Evolutionary conservation across 2,113 vertebrate species (phyloP), one percentile per base, ranked within the genome.

Genomic region (Macquaria ambigua): DNA sequence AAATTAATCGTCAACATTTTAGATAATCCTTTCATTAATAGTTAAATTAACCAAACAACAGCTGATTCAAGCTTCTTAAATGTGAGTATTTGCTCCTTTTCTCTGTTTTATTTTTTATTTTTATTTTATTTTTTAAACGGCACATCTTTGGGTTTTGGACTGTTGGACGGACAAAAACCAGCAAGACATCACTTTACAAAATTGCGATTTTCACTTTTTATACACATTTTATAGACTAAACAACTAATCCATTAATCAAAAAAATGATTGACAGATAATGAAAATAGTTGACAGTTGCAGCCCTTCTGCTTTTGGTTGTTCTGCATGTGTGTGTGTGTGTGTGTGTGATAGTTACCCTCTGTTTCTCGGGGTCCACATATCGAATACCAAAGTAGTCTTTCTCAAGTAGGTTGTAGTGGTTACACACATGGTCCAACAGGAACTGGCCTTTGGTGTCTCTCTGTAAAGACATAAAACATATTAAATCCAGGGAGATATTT

Each of bases 341-440:
- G 20, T 81, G 41, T 79, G 16, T 75, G 39, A 78, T 64, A 81
- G 50, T 90, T 93, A 99, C 98, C 97, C 98, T 96, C 90, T 99
- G 98, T 89, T 98, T 99, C 87, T 98, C 98, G 12, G 97, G 97
- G 81, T 99, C 98, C 94, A 99, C 98, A 59, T 98, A 99, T 94
- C 98, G 97, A 94, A 99, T 97, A 74, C 98, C 98, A 90, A 99
- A 99, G 91, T 99, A 99, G 94, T 99, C 98, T 91, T 97, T 99
- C 94, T 99, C 98, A 90, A 99, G 94, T 72, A 99, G 96, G 91
- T 97, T 98, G 96, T 99, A 99, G 93, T 98, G 98, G 95, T 99
- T 99, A 94, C 98, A 99, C 91, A 99, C 97, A 91, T 99, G 96
- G 90, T 99, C 98, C 89, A 99, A 94, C 66, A 99, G 96, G 95